Percentiles rank a stretch among this genome's conserved stretches.
phyloP scores from a whole-genome alignment of 1,140 invertebrate genomes.

The Drosophila takahashii region DNA sequence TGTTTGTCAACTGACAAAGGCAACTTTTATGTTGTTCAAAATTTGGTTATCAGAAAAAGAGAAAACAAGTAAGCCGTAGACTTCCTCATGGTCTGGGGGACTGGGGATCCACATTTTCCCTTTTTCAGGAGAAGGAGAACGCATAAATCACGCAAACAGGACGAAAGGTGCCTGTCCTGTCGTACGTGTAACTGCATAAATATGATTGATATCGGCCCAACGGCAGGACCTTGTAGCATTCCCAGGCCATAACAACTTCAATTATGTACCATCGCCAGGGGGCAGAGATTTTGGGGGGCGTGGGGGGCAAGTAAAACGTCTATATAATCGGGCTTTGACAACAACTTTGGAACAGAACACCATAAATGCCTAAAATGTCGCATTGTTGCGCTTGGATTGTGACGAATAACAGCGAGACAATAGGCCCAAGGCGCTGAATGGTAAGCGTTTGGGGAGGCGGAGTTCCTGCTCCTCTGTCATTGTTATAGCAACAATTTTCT shows the following conservation, averaged over 20 bases:
- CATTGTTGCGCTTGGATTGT: conserved; percentile 64
- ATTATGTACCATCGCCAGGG: conserved; percentile 41
- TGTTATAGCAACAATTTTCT: conserved; percentile 52
- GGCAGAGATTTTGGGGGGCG: not conserved
- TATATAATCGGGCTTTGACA: conserved; percentile 46
- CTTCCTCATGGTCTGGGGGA: conserved; percentile 2
- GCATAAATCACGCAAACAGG: conserved; percentile 35
- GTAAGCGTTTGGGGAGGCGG: not conserved
- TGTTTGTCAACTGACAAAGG: conserved; percentile 79
- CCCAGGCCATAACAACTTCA: conserved; percentile 53
- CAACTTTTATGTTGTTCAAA: conserved; percentile 72
- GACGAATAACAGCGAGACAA: conserved; percentile 56
- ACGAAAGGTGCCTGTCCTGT: conserved; percentile 38
- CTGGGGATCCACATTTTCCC: not conserved
- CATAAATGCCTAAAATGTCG: conserved; percentile 58
- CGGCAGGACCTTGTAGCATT: conserved; percentile 20
- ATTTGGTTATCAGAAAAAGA: conserved; percentile 60
- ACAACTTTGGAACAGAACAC: conserved; percentile 35
- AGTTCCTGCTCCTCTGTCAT: conserved; percentile 8
- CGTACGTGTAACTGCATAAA: conserved; percentile 67
- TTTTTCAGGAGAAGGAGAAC: conserved; percentile 16
- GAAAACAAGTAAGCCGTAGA: conserved; percentile 22
- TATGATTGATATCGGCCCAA: conserved; percentile 64
- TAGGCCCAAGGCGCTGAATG: conserved; percentile 32
- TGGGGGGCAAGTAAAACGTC: conserved; percentile 7